Evolutionary conservation across 2,888 invertebrate genomes (phyloP), one percentile per base, ranked within the genome.

Genomic region (Platypus cylindrus): DNA sequence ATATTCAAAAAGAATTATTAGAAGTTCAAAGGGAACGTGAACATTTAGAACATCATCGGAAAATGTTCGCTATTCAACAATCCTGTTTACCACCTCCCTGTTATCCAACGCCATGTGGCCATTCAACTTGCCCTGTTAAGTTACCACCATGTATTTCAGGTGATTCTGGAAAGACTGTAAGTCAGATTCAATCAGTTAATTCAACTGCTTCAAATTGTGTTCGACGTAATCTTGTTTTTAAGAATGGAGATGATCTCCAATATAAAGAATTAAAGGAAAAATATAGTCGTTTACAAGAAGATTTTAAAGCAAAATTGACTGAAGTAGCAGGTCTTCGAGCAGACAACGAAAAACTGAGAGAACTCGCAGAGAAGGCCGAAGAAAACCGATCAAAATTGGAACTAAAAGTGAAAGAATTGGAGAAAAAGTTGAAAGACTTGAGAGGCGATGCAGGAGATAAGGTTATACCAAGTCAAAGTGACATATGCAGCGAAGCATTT

Each of bases 291-390:
- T 67, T 75, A 0, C 75, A 77, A 54, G 75, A 77, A 46, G 75
- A 71, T 50, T 78, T 73, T 52, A 78, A 75, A 47, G 67, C 65
- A 1, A 79, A 79, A 64, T 61, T 78, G 8, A 67, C 70, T 5
- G 79, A 80, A 65, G 76, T 78, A 35, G 65, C 68, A 2, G 60
- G 63, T 30, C 50, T 71, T 17, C 52, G 70, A 38, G 58, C 66
- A 0, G 69, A 71, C 25, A 59, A 64, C 8, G 69, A 70, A 16
- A 64, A 64, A 43, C 45, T 67, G 16, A 68, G 64, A 41, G 58
- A 59, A 17, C 56, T 52, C n/a, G 47, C 56, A 1, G 60, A 62
- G 18, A 60, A 64, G 24, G 50, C 59, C 43, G 44, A 64, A 52
- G 48, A 63, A 51, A 36, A 58, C 47, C 73, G 67, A 43, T 72